Conservation (phyloP, 1,140 invertebrate species). For the Drosophila jambulina region DNA sequence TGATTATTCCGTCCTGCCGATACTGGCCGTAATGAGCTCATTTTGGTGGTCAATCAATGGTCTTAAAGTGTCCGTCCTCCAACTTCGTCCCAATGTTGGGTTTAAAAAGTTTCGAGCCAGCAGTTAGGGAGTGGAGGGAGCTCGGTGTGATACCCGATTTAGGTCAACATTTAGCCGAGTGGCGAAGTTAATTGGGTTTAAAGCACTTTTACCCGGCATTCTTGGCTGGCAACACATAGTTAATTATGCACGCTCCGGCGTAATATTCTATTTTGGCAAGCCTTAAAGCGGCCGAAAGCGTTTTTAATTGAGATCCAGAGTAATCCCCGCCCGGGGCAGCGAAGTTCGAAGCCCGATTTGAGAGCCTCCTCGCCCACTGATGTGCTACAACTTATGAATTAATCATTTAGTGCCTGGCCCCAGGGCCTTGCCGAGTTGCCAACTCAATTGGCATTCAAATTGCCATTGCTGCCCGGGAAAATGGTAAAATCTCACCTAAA, state of each 20-base stretch:
- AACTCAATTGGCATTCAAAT: constrained; percentile 24
- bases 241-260: constrained; percentile 35
- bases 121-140: not conserved
- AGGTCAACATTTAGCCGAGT: constrained; percentile 45
- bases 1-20: constrained; percentile 51
- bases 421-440: constrained; percentile 8
- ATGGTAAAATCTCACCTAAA: constrained; percentile 8
- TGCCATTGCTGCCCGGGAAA: not conserved
- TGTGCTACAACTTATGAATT: constrained; percentile 31
- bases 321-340: constrained; percentile 27
- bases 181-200: constrained; percentile 50
- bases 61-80: constrained; percentile 55
- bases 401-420: constrained; percentile 27
- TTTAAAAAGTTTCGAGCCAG: constrained; percentile 50
- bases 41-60: constrained; percentile 65
- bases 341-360: constrained; percentile 5
- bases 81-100: constrained; percentile 21
- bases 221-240: constrained; percentile 23
- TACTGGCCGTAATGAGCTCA: constrained; percentile 60
- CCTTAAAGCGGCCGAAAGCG: constrained; percentile 16
- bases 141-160: constrained; percentile 25
- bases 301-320: constrained; percentile 36
- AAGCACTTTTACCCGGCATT: constrained; percentile 15
- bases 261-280: constrained; percentile 36
- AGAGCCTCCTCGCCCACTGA: constrained; percentile 9